A percentile compares a stretch with the other conserved stretches of the same genome.
These are phyloP conservation scores for Teleogryllus oceanicus DNA, from an alignment of 2,888 invertebrate genomes.

Conservation along the genomic window DNA sequence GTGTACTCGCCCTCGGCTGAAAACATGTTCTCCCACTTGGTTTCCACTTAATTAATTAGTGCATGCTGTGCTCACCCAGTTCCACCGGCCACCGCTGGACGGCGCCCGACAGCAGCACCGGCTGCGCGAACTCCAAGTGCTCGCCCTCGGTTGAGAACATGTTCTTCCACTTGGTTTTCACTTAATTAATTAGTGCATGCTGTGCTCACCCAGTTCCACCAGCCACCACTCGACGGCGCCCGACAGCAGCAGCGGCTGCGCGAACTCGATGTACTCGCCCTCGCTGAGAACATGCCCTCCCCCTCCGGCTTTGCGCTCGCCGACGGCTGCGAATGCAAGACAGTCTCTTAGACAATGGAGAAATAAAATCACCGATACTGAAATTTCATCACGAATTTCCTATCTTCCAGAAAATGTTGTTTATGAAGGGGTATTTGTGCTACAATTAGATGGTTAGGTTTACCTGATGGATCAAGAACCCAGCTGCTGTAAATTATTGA, in stretches of 20 bases:
- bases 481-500: no score
- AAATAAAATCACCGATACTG: slow-evolving; percentile 6
- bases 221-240: slow-evolving; percentile 83
- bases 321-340: slow-evolving; percentile 28
- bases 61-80: slow-evolving; percentile 53
- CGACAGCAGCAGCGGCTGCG: slow-evolving; percentile 63
- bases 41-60: slow-evolving; percentile 41
- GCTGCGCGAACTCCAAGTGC: slow-evolving; percentile 67
- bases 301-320: slow-evolving; percentile 49
- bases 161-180: not conserved
- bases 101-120: slow-evolving; percentile 70
- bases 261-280: slow-evolving; percentile 77
- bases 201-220: slow-evolving; percentile 58
- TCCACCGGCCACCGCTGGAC: slow-evolving; percentile 76
- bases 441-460: no score
- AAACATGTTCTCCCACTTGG: slow-evolving; percentile 66
- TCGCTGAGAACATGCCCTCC: slow-evolving; percentile 79
- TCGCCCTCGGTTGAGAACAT: slow-evolving; percentile 86
- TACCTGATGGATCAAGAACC: no score
- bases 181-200: not conserved
- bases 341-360: slow-evolving; percentile 27
- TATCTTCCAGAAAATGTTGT: no score
- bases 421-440: no score
- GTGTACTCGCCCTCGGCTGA: slow-evolving; percentile 81
- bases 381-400: no score